phyloP scores from a whole-genome alignment of 2,113 vertebrate genomes.

The Lasiurus cinereus region DNA sequence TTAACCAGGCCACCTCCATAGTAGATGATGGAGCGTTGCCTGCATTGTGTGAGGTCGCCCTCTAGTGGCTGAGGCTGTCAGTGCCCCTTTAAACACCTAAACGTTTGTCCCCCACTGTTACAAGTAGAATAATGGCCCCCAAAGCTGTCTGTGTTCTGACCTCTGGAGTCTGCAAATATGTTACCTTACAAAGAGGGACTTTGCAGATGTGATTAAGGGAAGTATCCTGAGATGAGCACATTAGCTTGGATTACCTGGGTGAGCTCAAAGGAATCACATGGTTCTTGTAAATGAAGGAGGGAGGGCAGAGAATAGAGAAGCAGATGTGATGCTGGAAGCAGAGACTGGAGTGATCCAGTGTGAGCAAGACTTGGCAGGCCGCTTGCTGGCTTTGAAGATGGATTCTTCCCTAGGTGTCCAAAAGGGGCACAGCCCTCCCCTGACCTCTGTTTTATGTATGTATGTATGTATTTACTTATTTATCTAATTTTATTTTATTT shows the following conservation, averaged over 20 bases:
- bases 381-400: background rate
- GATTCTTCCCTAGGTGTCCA: background rate
- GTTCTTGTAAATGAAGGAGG: background rate
- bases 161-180: background rate
- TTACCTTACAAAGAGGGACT: background rate
- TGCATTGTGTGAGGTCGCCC: rapidly evolving
- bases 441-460: background rate
- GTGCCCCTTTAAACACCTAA: background rate
- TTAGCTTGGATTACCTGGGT: background rate
- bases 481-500: too few relatives aligned
- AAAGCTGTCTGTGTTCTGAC: background rate
- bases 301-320: background rate
- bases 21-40: background rate
- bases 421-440: background rate
- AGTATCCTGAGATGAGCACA: background rate
- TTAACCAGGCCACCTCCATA: background rate
- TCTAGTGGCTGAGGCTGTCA: background rate
- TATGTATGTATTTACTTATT: too few relatives aligned
- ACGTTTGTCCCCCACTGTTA: background rate
- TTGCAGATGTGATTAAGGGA: background rate
- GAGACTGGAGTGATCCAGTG: background rate
- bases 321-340: background rate
- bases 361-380: background rate
- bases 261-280: background rate
- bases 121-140: background rate